Base-by-base conservation (phyloP, 2,797 vertebrate species). In the Rhyacichthys aspro region DNA sequence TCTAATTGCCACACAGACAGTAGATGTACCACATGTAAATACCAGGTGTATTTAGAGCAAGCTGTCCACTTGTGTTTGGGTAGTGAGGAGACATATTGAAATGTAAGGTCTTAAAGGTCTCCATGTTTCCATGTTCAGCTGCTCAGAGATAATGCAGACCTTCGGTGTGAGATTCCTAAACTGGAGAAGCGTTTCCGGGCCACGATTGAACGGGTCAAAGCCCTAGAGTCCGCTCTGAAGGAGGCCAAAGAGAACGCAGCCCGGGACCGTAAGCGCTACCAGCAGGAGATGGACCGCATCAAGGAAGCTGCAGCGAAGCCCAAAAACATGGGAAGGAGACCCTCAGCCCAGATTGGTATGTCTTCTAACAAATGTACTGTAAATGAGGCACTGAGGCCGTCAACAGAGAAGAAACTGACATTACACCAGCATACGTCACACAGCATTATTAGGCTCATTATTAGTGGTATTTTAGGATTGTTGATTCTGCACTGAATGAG, bases 241-340 rank as follows among this genome's bases (percentile, higher is more conserved):
- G 96, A 99, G 86, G 96, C 97, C 90, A 98, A 97, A 87, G 97
- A 98, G 88, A 98, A 94, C 0, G 95, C 96, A 2, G 95, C 93
- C 18, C 94, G 93, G 0, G 97, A 99, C 69, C 93, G 94, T 19
- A 96, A 96, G 53, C 94, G 94, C 19, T 93, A 98, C 79, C 92
- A 97, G 74, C 93, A 94, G 77, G 97, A 99, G 82, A 92, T 99
- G 11, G 96, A 98, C 81, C 95, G 96, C 66, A 98, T 99, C 55
- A 98, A 97, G 86, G 97, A 98, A 64, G 92, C 95, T 0, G 18
- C 38, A 1, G 92, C 91, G 11, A 93, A 94, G 53, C 96, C 96
- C 78, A 97, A 96, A 88, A 99, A 97, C 49, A 98, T 98, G 94
- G 96, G 95, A 84, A 92, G 96, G 76, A 95, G 95, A 81, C 90